Percentiles rank a stretch among this genome's conserved stretches.
Evolutionary conservation across 2,113 vertebrate species (phyloP).

Genomic region (Varanus komodoensis): DNA sequence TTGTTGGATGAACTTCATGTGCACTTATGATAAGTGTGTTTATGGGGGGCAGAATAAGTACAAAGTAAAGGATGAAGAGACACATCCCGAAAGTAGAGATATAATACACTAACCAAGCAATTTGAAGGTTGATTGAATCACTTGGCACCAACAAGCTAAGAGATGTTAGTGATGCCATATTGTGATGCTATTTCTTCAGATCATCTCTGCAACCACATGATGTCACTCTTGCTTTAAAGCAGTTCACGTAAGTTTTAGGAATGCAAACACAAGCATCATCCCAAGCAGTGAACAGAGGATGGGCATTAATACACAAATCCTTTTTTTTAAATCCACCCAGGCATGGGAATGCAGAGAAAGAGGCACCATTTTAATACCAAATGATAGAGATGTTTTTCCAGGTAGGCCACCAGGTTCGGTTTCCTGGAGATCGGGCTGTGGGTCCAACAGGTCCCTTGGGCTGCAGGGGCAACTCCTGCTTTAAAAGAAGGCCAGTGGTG

Average conservation of each 20-base stretch:
- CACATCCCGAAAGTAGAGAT: neutral
- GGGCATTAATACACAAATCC: neutral
- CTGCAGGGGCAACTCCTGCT: too few species aligned
- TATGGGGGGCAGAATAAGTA: too few species aligned
- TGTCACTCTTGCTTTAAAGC: neutral
- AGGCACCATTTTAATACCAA: neutral
- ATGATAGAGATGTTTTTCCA: neutral
- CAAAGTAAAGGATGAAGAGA: neutral
- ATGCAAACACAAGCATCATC: neutral
- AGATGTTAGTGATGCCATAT: neutral
- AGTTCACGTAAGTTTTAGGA: neutral
- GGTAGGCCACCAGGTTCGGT: neutral
- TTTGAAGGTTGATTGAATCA: neutral
- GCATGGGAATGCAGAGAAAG: neutral
- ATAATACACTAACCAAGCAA: neutral
- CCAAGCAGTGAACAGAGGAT: neutral
- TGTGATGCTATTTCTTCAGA: neutral
- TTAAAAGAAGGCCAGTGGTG: too few species aligned
- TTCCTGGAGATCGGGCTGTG: too few species aligned
- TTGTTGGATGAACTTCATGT: neutral
- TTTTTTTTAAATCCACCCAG: too few species aligned
- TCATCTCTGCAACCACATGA: neutral
- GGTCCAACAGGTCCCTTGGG: too few species aligned
- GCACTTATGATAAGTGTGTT: neutral
- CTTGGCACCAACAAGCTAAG: neutral